Evolutionary conservation across 1,140 invertebrate species (phyloP).

Genomic region (Drosophila guanche): DNA sequence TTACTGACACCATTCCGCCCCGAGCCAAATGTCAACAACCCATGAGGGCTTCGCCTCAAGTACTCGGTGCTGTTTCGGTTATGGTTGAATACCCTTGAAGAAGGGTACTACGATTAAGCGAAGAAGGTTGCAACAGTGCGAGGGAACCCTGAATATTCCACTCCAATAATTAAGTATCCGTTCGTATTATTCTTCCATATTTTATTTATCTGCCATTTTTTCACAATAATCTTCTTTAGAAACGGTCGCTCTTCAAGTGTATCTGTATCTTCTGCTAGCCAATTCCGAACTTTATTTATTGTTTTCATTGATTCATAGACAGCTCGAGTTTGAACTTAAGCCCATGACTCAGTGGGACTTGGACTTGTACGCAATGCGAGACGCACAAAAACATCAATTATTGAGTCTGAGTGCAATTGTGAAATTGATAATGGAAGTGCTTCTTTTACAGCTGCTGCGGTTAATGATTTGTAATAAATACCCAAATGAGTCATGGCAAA

Average conservation of each 20-base stretch:
- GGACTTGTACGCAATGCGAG: constrained; percentile 31
- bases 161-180: too few species aligned
- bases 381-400: constrained; percentile 23
- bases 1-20: constrained; percentile 41
- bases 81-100: too few species aligned
- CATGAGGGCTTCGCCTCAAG: constrained; percentile 5
- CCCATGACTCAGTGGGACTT: constrained; percentile 29
- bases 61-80: constrained; percentile 1
- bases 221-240: too few species aligned
- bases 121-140: too few species aligned
- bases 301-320: constrained; percentile 11
- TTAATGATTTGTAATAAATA: too few species aligned
- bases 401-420: constrained; percentile 37
- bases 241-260: too few species aligned
- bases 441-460: not conserved
- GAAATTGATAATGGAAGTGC: constrained; percentile 39
- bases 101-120: too few species aligned
- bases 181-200: too few species aligned
- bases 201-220: too few species aligned
- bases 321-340: constrained; percentile 23
- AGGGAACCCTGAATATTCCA: too few species aligned
- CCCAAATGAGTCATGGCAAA: too few species aligned
- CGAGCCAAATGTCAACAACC: constrained; percentile 38
- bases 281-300: constrained; percentile 7
- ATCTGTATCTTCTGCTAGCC: not conserved